A percentile compares a stretch with the other conserved stretches of the same genome.
Conservation (phyloP, 1,140 invertebrate genomes). For the Sitophilus oryzae region DNA sequence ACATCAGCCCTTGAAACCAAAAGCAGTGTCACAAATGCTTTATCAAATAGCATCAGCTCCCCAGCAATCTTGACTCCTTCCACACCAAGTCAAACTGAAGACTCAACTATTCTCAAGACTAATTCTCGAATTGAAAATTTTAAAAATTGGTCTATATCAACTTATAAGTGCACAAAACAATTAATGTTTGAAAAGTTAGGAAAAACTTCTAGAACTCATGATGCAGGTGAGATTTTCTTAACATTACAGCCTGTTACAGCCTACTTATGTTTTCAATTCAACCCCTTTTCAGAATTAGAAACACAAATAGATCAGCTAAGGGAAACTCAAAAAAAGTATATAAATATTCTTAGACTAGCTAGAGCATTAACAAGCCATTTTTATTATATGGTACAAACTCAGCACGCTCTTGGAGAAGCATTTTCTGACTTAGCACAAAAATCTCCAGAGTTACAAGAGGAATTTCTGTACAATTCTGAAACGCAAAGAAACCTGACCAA, state of each 20-base stretch:
- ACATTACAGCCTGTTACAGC: not conserved
- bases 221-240: conserved; percentile 59
- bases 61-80: conserved; percentile 43
- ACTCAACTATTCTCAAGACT: conserved; percentile 55
- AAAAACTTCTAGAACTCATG: conserved; percentile 85
- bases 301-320: conserved; percentile 84
- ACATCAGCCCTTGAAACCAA: conserved; percentile 73
- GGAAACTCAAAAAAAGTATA: conserved; percentile 92
- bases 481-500: conserved; percentile 89
- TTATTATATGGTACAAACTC: conserved; percentile 79
- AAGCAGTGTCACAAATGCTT: conserved; percentile 46
- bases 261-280: not conserved
- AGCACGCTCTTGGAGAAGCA: conserved; percentile 78
- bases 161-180: conserved; percentile 95
- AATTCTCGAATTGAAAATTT: conserved; percentile 81
- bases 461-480: conserved; percentile 93
- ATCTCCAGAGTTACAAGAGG: conserved; percentile 89
- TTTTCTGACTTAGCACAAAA: conserved; percentile 93
- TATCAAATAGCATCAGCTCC: conserved; percentile 38
- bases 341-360: conserved; percentile 80
- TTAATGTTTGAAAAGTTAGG: conserved; percentile 91
- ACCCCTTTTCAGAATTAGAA: conserved; percentile 69
- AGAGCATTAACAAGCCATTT: conserved; percentile 79
- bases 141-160: conserved; percentile 94
- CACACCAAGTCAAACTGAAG: conserved; percentile 55